Evolutionary conservation across 2,888 invertebrate species (phyloP), one percentile per base, ranked within the genome.

Genomic region (Sinelater perroti): DNA sequence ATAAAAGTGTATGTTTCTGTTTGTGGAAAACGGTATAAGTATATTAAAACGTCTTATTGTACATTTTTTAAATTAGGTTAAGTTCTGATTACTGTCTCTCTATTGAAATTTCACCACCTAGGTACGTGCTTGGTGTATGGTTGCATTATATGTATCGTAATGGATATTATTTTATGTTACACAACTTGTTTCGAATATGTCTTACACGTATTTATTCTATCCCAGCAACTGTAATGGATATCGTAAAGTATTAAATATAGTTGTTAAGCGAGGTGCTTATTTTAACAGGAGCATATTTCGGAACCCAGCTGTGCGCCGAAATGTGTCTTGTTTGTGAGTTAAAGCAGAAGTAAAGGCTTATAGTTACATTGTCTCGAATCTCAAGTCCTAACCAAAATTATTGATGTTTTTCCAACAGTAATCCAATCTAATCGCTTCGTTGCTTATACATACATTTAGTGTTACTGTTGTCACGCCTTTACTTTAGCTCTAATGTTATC

Each of bases 91-190:
- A 20, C 21, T 24, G 35, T 21, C 31, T 33, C 31, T 35, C 18
- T 47, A 16, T 4, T 7, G 24, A 33, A 47, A 56, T 49, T 33
- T 53, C 54, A 44, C 46, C 49, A 61, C n/a, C n/a, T n/a, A n/a
- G 38, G 52, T 54, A 57, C 64, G 68, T 64, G 62, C 62, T 70
- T 70, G 70, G 72, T 70, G 70, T 68, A 67, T 65, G 71, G 72
- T 72, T 67, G 30, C 44, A 44, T 44, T 44, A 8, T 28, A 2
- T 28, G 10, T n/a, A 36, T 11, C 36, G 13, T 35, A 35, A 11
- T 16, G 14, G 17, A 11, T 40, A 21, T 40, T 24, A 14, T 24
- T 40, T 20, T 40, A 20, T 38, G 1, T 20, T 40, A 24, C n/a
- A 40, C 7, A 14, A 21, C n/a, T 40, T 40, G 7, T 24, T 40